Conservation (phyloP, 1,140 invertebrate species). For the Trachymyrmex cornetzi region DNA sequence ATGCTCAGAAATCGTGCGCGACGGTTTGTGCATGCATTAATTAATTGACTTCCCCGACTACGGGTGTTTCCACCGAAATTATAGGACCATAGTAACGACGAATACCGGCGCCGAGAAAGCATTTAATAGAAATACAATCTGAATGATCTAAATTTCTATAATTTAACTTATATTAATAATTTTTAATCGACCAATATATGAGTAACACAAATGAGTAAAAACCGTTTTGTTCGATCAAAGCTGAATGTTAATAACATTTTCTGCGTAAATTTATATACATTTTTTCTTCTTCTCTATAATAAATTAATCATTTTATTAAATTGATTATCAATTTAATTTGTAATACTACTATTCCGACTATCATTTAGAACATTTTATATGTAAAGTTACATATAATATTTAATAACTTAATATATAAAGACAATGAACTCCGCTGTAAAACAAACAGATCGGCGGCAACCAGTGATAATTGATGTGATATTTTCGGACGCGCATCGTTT, state of each 20-base stretch:
- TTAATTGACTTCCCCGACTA: slow-evolving; percentile 68
- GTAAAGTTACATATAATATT: too few species aligned
- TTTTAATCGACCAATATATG: too few species aligned
- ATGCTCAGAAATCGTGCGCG: slow-evolving; percentile 67
- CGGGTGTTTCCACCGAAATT: slow-evolving; percentile 50
- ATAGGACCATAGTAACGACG: slow-evolving; percentile 25
- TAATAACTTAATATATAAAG: slow-evolving; percentile 24
- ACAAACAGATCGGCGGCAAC: slow-evolving; percentile 21
- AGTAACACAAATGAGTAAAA: too few species aligned
- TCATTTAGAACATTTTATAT: too few species aligned
- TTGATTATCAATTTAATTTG: too few species aligned
- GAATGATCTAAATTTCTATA: neutral
- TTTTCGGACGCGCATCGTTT: neutral
- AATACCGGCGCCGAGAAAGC: neutral
- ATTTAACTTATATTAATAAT: slow-evolving; percentile 23
- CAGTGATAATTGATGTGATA: neutral
- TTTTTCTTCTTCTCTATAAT: too few species aligned
- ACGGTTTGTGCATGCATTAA: slow-evolving; percentile 72
- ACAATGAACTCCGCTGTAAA: slow-evolving; percentile 28
- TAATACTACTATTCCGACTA: too few species aligned
- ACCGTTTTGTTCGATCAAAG: too few species aligned
- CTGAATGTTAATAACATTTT: too few species aligned
- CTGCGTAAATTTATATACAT: too few species aligned
- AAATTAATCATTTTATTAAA: too few species aligned
- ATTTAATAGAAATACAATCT: slow-evolving; percentile 1